Conservation (phyloP, 2,113 vertebrate species). For the Asarcornis scutulata region DNA sequence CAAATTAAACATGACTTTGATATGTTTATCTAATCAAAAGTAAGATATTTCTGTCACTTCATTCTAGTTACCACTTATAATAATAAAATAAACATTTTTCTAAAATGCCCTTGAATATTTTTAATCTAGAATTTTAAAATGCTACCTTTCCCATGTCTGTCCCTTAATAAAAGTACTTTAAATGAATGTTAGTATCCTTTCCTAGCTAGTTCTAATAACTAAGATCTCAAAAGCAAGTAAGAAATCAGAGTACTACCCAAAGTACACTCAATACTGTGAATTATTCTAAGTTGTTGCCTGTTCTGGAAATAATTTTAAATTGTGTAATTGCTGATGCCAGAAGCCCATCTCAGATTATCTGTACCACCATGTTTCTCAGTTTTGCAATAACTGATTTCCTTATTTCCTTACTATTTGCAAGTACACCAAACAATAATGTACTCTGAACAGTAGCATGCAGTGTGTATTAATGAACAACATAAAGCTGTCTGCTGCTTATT, state of each 20-base stretch:
- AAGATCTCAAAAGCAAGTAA: not conserved
- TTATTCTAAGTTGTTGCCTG: not conserved
- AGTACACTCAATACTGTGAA: not conserved
- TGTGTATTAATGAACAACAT: not conserved
- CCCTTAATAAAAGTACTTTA: not conserved
- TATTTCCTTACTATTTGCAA: not conserved
- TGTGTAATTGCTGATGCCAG: not conserved
- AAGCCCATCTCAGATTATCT: not conserved
- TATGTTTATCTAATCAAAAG: conserved; percentile 30
- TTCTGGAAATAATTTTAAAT: not conserved
- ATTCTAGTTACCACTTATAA: not conserved
- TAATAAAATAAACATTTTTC: not conserved
- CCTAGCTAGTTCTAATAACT: not conserved
- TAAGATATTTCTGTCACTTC: conserved; percentile 15
- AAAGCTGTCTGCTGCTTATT: not conserved
- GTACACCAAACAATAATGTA: not conserved
- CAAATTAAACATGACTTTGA: not conserved
- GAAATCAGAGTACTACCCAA: not conserved
- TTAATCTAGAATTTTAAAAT: not conserved
- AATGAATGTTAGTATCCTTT: not conserved
- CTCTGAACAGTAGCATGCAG: not conserved
- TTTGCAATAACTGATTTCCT: not conserved
- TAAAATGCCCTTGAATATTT: not conserved
- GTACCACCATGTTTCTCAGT: not conserved
- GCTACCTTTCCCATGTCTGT: not conserved